A percentile compares a stretch with the other conserved stretches of the same genome.
These are phyloP conservation scores for Smittia sp. DNA, from an alignment of 2,888 invertebrate species.

Conservation along the genomic window DNA sequence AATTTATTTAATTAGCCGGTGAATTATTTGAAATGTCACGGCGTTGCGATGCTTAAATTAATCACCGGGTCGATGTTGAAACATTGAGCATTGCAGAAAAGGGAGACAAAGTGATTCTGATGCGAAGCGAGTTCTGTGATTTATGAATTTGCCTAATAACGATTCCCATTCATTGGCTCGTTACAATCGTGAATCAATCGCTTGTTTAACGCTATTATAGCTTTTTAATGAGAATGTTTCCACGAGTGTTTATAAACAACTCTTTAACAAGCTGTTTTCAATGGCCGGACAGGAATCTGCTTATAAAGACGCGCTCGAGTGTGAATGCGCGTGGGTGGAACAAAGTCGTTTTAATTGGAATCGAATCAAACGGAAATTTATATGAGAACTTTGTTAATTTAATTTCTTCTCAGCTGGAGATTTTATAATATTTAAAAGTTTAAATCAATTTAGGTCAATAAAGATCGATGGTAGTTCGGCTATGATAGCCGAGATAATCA, in stretches of 20 bases:
- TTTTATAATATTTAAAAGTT: too few relatives aligned
- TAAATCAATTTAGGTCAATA: too few relatives aligned
- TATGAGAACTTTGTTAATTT: neutral
- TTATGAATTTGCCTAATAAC: conserved; percentile 22
- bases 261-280: conserved; percentile 11
- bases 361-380: neutral
- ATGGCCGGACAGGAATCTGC: neutral
- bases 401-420: too few relatives aligned
- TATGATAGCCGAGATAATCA: too few relatives aligned
- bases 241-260: conserved; percentile 20
- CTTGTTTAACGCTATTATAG: conserved; percentile 11
- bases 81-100: neutral
- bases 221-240: conserved; percentile 29
- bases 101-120: neutral
- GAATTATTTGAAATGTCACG: conserved; percentile 23
- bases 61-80: conserved; percentile 2
- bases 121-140: neutral
- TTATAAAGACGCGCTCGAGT: conserved; percentile 1
- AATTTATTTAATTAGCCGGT: conserved; percentile 22
- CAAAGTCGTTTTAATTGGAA: conserved; percentile 15
- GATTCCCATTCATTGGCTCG: neutral
- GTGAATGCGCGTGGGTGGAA: conserved; percentile 23
- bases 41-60: neutral
- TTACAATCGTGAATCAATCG: conserved; percentile 4
- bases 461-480: too few relatives aligned